Base-by-base conservation (phyloP, 1,140 invertebrate genomes). In the Luehdorfia chinensis region DNA sequence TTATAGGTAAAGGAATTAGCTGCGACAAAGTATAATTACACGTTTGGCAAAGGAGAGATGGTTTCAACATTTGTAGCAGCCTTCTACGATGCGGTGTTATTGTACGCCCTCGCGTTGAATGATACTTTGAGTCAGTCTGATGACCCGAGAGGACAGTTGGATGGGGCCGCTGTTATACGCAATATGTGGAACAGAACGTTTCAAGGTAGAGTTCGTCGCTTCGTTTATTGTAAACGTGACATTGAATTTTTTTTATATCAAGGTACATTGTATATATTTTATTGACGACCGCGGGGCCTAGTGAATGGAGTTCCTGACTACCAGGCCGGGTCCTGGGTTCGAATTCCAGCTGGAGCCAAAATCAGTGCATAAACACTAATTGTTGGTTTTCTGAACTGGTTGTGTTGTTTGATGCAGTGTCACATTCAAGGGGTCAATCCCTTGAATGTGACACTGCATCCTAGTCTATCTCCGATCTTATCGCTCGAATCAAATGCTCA, bases 131-230 rank as follows among this genome's bases (percentile, higher is more conserved):
- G 83, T 0, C 89, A 90, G n/a, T 89, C 90, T 0, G 83, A 88
- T 1, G 88, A 91, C 47, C 90, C 92, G 1, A 80, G 87, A 2
- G 87, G 83, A 0, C 77, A 85, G 7, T 55, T 91, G 23, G 89
- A 89, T 56, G 90, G 90, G 6, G 88, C 87, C 4, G 86, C 92
- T 31, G 91, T 98, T 53, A 93, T 95, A 0, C 87, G 90, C 1
- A 90, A 92, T 48, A 97, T 98, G 95, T 97, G 96, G 95, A 96
- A 95, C 54, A 90, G 93, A 48, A 96, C 93, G 8, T 97, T 97
- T 85, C 89, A 91, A 88, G 95, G 95, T 93, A 67, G 23, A 34
- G 36, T 14, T 48, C 21, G 2, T 25, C 14, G 19, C 36, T 15
- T 14, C 6, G 13, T 14, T 32, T 32, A 14, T 32, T 14, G n/a